Base-by-base conservation (phyloP, 2,113 vertebrate genomes). In the Lynx canadensis region DNA sequence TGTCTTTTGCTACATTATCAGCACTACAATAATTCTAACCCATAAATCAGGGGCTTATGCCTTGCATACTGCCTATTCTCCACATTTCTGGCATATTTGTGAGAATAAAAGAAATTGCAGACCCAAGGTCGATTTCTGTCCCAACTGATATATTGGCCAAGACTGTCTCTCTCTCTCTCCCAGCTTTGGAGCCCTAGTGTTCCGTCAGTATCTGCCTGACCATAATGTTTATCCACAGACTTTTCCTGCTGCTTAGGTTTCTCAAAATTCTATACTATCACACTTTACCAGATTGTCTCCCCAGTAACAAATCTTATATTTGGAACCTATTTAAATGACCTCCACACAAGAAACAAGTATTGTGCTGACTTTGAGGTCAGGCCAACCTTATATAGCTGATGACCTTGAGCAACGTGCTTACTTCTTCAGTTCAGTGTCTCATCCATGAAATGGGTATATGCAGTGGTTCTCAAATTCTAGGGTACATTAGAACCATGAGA, bases 1-100 rank as follows among this genome's bases (percentile, higher is more conserved):
- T 91, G n/a, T 83, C 38, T 90, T 95, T 94, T 83, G n/a, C 69
- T 57, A 74, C 21, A 66, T 89, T 55, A 82, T 91, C 66, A 86
- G 38, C 12, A 92, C 27, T 73, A n/a, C 2, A 87, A 19, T 79
- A 50, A 96, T 80, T 90, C 69, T 91, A 87, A 29, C 3, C 13
- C n/a, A 83, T 52, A 69, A 90, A 69, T 89, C 52, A 69, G 16
- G 36, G 11, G 31, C 12, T 18, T 68, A 13, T 38, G 4, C 27
- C 21, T 11, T 36, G 16, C 33, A 13, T 57, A 29, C 45, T 41
- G 16, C 55, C 38, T 86, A 1, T 36, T 38, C 7, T 91, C 71
- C 41, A 82, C 18, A 41, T 45, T 90, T 45, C 48, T 92, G 82
- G 78, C 3, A 3, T 69, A 36, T 84, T 69, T 60, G n/a, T 94